phyloP scores from a whole-genome alignment of 2,797 vertebrate species.

The Oreonectes daqikongensis region DNA sequence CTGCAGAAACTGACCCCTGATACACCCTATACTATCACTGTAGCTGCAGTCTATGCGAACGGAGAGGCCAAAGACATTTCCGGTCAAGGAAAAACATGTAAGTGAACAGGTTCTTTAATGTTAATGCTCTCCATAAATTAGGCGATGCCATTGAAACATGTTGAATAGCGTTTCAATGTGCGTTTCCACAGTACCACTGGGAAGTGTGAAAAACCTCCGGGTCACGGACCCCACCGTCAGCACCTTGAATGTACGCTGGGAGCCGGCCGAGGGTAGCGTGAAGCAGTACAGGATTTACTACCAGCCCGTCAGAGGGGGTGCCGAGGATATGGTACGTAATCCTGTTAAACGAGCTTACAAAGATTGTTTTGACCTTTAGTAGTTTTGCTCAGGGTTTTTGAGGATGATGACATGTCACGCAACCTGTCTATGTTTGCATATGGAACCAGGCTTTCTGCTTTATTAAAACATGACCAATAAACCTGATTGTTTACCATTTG shows the following conservation, averaged over 20 bases:
- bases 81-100: conserved; percentile 93
- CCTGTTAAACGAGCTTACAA: not conserved
- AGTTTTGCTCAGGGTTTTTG: not conserved
- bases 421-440: not conserved
- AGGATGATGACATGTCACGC: not conserved
- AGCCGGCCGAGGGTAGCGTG: conserved; percentile 91
- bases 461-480: not conserved
- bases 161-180: conserved; percentile 1
- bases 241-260: conserved; percentile 90
- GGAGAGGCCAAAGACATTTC: conserved; percentile 85
- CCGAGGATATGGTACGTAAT: conserved; percentile 85
- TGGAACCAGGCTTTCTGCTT: not conserved
- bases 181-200: conserved; percentile 83
- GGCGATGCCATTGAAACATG: not conserved
- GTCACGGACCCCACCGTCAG: conserved; percentile 93
- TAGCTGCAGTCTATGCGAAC: conserved; percentile 84
- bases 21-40: conserved; percentile 88
- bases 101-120: conserved; percentile 61
- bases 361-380: not conserved
- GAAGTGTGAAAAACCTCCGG: conserved; percentile 87
- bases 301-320: conserved; percentile 81
- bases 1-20: conserved; percentile 94
- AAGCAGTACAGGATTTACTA: conserved; percentile 92
- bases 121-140: not conserved
- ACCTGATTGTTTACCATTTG: not conserved